Percentiles rank a stretch among this genome's conserved stretches.
These are phyloP conservation scores for Dicaeum eximium DNA, from an alignment of 2,113 vertebrate species.

Conservation along the genomic window DNA sequence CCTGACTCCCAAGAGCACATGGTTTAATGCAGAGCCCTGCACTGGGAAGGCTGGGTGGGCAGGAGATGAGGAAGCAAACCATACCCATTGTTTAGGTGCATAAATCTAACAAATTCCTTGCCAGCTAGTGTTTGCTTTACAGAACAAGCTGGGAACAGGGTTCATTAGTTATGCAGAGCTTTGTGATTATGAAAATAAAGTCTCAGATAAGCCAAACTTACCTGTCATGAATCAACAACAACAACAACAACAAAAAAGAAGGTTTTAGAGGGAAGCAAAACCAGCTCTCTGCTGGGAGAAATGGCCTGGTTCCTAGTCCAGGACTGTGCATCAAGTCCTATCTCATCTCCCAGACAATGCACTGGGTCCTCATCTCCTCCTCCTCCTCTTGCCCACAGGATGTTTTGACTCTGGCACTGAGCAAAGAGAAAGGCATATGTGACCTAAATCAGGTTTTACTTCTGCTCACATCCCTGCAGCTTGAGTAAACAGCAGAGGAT, in stretches of 20 bases:
- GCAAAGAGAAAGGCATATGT: conserved; percentile 54
- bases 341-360: conserved; percentile 25
- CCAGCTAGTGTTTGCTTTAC: background rate
- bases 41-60: background rate
- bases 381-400: conserved; percentile 39
- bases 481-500: conserved; percentile 54
- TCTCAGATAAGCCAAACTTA: background rate
- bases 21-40: background rate
- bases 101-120: background rate
- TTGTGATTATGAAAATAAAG: conserved; percentile 13
- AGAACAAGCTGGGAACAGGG: background rate
- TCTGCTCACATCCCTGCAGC: conserved; percentile 35
- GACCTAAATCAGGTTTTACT: conserved; percentile 65
- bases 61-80: background rate
- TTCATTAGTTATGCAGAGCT: background rate
- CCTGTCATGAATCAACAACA: background rate
- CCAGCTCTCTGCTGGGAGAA: background rate
- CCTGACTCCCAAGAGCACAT: background rate
- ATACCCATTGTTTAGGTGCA: background rate
- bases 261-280: background rate
- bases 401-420: background rate
- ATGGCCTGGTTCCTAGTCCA: background rate
- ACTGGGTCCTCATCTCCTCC: background rate
- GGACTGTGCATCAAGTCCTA: background rate
- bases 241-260: background rate